These are phyloP conservation scores for Fistularia commersonii DNA, from an alignment of 2,797 vertebrate genomes.

Conservation along the genomic window DNA sequence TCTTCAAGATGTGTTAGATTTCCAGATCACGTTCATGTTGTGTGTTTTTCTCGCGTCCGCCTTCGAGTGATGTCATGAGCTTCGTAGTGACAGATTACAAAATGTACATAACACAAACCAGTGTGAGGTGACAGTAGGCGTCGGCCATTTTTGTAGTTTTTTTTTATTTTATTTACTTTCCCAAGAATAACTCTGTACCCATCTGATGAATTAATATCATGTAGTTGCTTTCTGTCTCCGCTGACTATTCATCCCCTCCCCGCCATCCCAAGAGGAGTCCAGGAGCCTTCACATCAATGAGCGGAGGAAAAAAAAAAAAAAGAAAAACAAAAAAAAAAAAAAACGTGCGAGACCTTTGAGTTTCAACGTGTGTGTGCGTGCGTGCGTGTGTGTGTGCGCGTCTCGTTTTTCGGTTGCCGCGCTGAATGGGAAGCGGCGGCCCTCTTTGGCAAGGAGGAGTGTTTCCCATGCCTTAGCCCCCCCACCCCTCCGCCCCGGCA, in stretches of 20 bases:
- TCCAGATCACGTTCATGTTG: conserved; percentile 61
- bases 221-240: conserved; percentile 62
- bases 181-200: conserved; percentile 65
- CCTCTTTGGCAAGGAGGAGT: conserved; percentile 88
- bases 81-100: conserved; percentile 65
- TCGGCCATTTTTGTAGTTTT: conserved; percentile 58
- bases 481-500: conserved; percentile 83
- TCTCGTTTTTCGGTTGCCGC: conserved; percentile 55
- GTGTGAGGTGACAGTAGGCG: conserved; percentile 64
- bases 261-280: conserved; percentile 35
- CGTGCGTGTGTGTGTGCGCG: conserved; percentile 22
- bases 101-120: conserved; percentile 75
- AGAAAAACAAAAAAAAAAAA: too few relatives aligned
- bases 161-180: conserved; percentile 61
- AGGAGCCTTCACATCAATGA: conserved; percentile 40
- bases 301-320: too few relatives aligned
- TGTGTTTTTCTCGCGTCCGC: conserved; percentile 71
- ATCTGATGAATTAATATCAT: conserved; percentile 64
- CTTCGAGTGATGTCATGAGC: conserved; percentile 67
- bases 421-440: conserved; percentile 83
- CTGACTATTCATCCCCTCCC: conserved; percentile 47
- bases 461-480: conserved; percentile 91
- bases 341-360: conserved; percentile 52
- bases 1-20: conserved; percentile 52
- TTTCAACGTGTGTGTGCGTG: conserved; percentile 46